Evolutionary conservation across 2,113 vertebrate species (phyloP).

Genomic region (Cebus imitator): DNA sequence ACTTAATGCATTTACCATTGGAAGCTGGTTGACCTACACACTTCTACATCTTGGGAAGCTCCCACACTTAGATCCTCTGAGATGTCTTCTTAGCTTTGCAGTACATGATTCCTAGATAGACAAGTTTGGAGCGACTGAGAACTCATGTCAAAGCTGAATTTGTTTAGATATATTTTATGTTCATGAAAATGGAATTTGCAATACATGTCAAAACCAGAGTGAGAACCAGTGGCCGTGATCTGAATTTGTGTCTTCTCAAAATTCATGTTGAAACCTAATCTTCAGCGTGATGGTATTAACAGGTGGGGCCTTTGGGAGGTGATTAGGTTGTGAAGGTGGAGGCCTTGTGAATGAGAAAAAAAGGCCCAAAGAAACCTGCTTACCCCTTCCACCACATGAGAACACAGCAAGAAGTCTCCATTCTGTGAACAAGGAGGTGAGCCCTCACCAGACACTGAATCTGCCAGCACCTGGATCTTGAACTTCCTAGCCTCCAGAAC

Average conservation of each 20-base stretch:
- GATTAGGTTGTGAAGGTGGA: no score
- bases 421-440: background rate
- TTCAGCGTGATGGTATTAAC: background rate
- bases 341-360: background rate
- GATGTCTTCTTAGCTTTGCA: background rate
- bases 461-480: background rate
- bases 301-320: background rate
- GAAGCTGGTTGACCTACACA: background rate
- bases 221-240: background rate
- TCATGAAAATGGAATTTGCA: constrained; percentile 10
- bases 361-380: background rate
- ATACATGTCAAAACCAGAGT: background rate
- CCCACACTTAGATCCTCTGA: background rate
- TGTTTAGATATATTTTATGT: background rate
- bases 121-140: background rate
- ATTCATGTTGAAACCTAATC: background rate
- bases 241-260: background rate
- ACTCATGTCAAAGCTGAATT: background rate
- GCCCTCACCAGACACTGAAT: background rate
- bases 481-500: background rate
- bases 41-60: background rate
- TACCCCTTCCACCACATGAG: background rate
- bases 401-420: background rate
- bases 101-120: background rate
- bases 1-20: background rate